A percentile compares a stretch with the other conserved stretches of the same genome.
Conservation (phyloP, 2,113 vertebrate genomes). For the Eira barbara region DNA sequence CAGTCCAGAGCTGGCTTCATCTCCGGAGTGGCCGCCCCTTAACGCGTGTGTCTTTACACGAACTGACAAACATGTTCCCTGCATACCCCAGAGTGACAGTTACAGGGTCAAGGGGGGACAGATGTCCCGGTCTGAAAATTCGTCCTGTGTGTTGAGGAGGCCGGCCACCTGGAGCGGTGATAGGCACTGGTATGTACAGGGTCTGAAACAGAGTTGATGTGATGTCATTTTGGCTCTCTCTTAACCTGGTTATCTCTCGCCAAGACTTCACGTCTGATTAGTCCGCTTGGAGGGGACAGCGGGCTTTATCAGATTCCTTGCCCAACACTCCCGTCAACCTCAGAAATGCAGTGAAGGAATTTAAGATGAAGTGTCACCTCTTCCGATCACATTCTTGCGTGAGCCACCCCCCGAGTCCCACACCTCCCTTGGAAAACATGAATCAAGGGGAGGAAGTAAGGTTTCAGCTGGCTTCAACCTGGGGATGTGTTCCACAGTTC, state of each 20-base stretch:
- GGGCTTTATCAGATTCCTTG: constrained; percentile 87
- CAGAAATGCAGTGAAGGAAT: constrained; percentile 87
- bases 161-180: constrained; percentile 88
- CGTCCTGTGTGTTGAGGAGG: constrained; percentile 88
- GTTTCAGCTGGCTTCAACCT: constrained; percentile 71
- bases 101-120: constrained; percentile 81
- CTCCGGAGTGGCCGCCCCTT: constrained; percentile 80
- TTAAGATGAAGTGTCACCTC: constrained; percentile 94
- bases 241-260: constrained; percentile 87
- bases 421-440: constrained; percentile 82
- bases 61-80: constrained; percentile 85
- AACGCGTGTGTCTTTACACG: constrained; percentile 80
- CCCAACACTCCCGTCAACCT: constrained; percentile 87
- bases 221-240: constrained; percentile 90
- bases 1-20: constrained; percentile 74
- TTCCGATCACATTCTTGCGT: constrained; percentile 86
- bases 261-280: constrained; percentile 91
- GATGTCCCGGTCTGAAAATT: constrained; percentile 82
- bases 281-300: constrained; percentile 83
- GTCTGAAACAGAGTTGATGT: constrained; percentile 92
- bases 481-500: constrained; percentile 26
- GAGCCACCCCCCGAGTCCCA: constrained; percentile 87
- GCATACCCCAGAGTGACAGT: constrained; percentile 86
- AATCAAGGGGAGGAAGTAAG: constrained; percentile 75
- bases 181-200: constrained; percentile 88